phyloP scores from a whole-genome alignment of 2,113 vertebrate genomes.

The Myrmophylax atrothorax region DNA sequence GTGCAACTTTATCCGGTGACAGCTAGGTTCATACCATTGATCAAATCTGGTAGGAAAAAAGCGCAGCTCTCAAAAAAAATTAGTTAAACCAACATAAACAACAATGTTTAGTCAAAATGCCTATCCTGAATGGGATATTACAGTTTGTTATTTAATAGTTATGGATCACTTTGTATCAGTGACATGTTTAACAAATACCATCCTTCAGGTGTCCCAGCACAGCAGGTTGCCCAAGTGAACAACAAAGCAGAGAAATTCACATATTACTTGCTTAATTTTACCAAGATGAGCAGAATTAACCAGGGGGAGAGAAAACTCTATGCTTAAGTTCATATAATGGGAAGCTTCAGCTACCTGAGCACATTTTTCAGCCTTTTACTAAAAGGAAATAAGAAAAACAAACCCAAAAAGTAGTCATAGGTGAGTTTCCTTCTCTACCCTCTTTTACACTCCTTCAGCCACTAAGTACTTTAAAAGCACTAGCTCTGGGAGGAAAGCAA shows the following conservation, averaged over 20 bases:
- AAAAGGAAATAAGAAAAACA: not conserved
- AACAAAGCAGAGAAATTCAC: not conserved
- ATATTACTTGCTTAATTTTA: not conserved
- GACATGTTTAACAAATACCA: not conserved
- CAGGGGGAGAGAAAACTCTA: not conserved
- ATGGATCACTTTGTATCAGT: not conserved
- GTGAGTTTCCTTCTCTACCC: not conserved
- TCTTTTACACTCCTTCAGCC: not conserved
- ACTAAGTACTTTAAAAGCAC: not conserved
- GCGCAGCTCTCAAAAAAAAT: not conserved
- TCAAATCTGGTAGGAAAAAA: not conserved
- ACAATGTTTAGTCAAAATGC: not conserved
- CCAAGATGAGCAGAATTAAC: not conserved
- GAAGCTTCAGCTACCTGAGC: not conserved
- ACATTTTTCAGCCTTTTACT: not conserved
- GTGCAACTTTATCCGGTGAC: not conserved
- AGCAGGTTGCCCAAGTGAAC: not conserved
- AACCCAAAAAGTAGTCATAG: fast-evolving
- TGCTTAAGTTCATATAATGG: not conserved
- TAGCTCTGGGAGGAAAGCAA: not conserved
- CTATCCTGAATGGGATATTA: not conserved
- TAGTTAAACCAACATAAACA: not conserved
- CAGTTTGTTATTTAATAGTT: not conserved
- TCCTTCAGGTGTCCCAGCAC: not conserved
- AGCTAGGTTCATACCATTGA: not conserved